phyloP scores from a whole-genome alignment of 2,113 vertebrate genomes.

The Gnathonemus echidnorhynchus region DNA sequence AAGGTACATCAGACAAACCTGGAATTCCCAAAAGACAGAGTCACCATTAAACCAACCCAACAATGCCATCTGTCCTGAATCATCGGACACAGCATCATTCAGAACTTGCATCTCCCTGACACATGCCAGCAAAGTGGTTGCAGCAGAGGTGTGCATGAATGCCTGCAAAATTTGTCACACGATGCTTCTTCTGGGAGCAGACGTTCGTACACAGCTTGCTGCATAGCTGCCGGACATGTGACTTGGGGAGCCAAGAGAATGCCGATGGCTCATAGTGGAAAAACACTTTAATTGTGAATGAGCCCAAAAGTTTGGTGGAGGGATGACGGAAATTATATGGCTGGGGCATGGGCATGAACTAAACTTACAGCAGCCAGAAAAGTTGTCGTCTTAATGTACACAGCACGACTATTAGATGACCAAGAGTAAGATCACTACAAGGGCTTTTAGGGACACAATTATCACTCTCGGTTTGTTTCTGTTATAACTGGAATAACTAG shows the following conservation, averaged over 20 bases:
- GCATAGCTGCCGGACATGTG: neutral
- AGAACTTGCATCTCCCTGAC: neutral
- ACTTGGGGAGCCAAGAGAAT: neutral
- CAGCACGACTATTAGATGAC: neutral
- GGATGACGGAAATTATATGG: neutral
- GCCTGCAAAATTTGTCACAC: neutral
- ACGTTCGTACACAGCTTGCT: neutral
- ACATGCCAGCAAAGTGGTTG: neutral
- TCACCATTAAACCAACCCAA: neutral
- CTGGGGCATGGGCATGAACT: neutral
- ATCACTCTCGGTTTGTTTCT: neutral
- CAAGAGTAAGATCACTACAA: neutral
- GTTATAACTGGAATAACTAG: neutral
- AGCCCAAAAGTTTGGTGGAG: neutral
- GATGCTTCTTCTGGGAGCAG: neutral
- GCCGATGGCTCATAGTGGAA: neutral
- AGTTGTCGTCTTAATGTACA: neutral
- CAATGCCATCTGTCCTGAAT: neutral
- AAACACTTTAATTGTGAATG: neutral
- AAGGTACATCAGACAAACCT: conserved; percentile 86
- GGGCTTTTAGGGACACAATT: neutral
- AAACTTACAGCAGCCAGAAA: neutral
- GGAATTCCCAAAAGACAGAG: conserved; percentile 33
- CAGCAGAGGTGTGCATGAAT: neutral
- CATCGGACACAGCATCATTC: neutral